Conservation (phyloP, 2,113 vertebrate species). For the Festucalex cinctus region DNA sequence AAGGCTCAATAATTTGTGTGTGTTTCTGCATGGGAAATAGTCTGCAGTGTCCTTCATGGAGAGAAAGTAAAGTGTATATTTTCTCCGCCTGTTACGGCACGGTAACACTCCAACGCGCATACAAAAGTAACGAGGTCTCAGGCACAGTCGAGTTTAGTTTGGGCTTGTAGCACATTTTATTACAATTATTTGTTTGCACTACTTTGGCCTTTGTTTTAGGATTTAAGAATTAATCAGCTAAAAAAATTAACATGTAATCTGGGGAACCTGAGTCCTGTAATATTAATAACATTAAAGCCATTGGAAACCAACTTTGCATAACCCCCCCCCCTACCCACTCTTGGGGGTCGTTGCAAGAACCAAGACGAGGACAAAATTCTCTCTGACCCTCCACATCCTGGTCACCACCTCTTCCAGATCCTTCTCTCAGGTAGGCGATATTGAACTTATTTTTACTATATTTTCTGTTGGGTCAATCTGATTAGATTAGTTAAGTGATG, state of each 20-base stretch:
- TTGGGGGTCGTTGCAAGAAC: too few species aligned
- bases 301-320: not conserved
- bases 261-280: not conserved
- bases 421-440: too few species aligned
- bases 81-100: conserved; percentile 17
- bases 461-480: not conserved
- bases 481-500: not conserved
- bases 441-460: too few species aligned
- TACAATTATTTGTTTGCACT: conserved; percentile 5
- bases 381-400: too few species aligned
- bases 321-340: too few species aligned
- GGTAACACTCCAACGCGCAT: conserved; percentile 2
- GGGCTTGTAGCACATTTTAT: not conserved
- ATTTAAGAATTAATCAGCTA: not conserved
- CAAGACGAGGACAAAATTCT: too few species aligned
- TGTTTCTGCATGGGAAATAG: conserved; percentile 19
- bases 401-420: too few species aligned
- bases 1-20: conserved; percentile 8
- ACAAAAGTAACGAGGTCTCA: conserved; percentile 28
- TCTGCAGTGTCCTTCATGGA: conserved; percentile 19
- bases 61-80: conserved; percentile 18
- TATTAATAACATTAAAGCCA: not conserved
- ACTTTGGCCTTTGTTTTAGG: not conserved
- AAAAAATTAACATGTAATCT: not conserved
- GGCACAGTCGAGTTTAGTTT: conserved; percentile 12